Percentiles rank a stretch among this genome's conserved stretches.
These are phyloP conservation scores for Micropoecilia bifurca DNA, from an alignment of 2,797 vertebrate genomes.

Conservation along the genomic window DNA sequence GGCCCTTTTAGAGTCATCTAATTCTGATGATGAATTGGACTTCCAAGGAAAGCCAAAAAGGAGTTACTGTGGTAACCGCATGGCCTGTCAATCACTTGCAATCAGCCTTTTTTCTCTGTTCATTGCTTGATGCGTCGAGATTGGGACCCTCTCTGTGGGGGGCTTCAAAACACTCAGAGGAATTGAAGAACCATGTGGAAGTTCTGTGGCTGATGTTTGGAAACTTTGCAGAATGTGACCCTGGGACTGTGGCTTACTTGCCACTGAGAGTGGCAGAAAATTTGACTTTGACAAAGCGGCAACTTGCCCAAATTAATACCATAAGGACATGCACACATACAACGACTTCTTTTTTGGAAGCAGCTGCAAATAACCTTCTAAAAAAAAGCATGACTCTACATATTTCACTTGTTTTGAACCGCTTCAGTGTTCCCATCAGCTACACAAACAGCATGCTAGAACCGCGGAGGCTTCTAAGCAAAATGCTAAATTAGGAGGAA, in stretches of 20 bases:
- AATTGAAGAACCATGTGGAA: conserved; percentile 81
- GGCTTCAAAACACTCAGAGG: conserved; percentile 82
- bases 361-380: conserved; percentile 31
- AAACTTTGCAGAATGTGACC: conserved; percentile 80
- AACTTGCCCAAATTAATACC: conserved; percentile 28
- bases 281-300: conserved; percentile 38
- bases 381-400: conserved; percentile 13
- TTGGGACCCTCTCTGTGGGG: conserved; percentile 83
- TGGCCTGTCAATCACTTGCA: conserved; percentile 86
- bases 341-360: conserved; percentile 1
- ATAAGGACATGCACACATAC: not conserved
- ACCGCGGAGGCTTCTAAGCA: conserved; percentile 66
- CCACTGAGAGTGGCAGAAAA: conserved; percentile 40
- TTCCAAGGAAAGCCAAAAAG: conserved; percentile 81
- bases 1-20: conserved; percentile 78
- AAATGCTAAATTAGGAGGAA: conserved; percentile 65
- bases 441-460: conserved; percentile 67
- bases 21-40: conserved; percentile 85
- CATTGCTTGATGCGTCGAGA: conserved; percentile 85
- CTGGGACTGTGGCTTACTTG: conserved; percentile 65
- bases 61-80: conserved; percentile 85
- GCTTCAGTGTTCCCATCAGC: conserved; percentile 41
- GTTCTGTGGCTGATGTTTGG: conserved; percentile 82
- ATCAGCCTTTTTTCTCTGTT: conserved; percentile 84
- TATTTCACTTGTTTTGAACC: conserved; percentile 35